A percentile compares a stretch with the other conserved stretches of the same genome.
phyloP scores from a whole-genome alignment of 2,113 vertebrate genomes.

The Syngnathus scovelli region DNA sequence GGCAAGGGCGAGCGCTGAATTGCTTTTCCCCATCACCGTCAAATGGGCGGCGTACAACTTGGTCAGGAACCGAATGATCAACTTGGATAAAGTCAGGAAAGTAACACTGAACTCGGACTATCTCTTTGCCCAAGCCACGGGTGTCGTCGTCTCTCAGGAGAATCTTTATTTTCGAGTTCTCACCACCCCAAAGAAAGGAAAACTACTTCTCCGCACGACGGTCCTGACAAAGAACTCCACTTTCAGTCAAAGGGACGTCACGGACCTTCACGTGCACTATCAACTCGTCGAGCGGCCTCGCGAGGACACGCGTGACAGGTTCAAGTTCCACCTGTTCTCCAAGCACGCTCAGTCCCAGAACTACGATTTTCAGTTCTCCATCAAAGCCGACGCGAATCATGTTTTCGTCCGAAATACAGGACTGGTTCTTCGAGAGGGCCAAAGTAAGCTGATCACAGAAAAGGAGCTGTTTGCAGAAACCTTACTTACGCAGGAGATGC shows the following conservation, averaged over 20 bases:
- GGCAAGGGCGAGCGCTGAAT: constrained; percentile 68
- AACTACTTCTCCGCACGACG: constrained; percentile 70
- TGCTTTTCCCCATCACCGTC: constrained; percentile 72
- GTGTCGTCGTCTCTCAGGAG: constrained; percentile 65
- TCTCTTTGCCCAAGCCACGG: constrained; percentile 68
- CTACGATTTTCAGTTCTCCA: constrained; percentile 75
- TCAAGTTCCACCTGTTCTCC: constrained; percentile 78
- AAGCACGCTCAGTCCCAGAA: constrained; percentile 76
- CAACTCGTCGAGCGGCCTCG: constrained; percentile 67
- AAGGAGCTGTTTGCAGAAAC: constrained; percentile 78
- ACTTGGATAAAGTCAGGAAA: constrained; percentile 75
- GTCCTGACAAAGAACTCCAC: constrained; percentile 70
- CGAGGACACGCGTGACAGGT: constrained; percentile 73
- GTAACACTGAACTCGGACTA: constrained; percentile 69
- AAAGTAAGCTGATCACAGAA: constrained; percentile 80
- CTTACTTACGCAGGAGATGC: constrained; percentile 70
- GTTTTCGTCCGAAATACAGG: constrained; percentile 78
- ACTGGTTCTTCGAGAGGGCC: constrained; percentile 79
- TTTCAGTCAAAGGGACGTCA: constrained; percentile 81
- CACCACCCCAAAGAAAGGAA: constrained; percentile 77
- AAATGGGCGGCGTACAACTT: constrained; percentile 78
- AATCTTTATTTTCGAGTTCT: constrained; percentile 77
- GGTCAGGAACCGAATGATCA: constrained; percentile 69
- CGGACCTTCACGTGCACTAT: constrained; percentile 73
- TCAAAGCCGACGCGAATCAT: constrained; percentile 75